Base-by-base conservation (phyloP, 2,113 vertebrate species). In the Prunella fulvescens region DNA sequence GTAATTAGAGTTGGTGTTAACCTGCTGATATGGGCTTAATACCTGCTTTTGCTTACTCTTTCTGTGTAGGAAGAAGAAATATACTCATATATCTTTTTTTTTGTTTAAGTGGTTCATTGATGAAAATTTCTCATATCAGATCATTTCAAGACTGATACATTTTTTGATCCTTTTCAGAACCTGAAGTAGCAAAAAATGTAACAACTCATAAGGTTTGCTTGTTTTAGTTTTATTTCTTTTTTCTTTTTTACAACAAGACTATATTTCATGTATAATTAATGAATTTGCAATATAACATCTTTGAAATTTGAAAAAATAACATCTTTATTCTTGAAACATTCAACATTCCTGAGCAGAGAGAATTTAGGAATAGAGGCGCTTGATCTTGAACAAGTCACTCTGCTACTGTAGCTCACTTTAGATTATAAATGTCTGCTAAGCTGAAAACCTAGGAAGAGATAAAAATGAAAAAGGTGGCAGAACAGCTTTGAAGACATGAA, bases 401-500 rank as follows among this genome's bases (percentile, higher is more conserved):
- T 28, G 76, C 85, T 62, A 79, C 86, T 81, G 83, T 61, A 79
- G 57, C 39, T 91, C 65, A 83, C 80, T 90, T 92, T 10, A 67
- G 62, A 81, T 81, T 85, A 89, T 33, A 93, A 95, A 96, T 92
- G 71, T 3, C 71, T 72, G 54, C 48, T 88, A 73, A 91, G 35
- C 45, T 91, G 83, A 90, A 95, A 95, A 91, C 33, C 44, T 14
- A 56, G 58, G 40, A 79, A 72, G 47, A 92, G 90, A 92, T 77
- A 88, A 93, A 87, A 95, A 88, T 62, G 35, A 72, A 51, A 69
- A 87, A 91, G 67, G 89, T 94, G 87, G 50, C 58, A 87, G 58
- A 87, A 92, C 25, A 33, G 29, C 85, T 95, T 91, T 94, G 84
- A 87, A 95, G 79, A 78, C 37, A 47, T 10, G 44, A 93, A 88